Evolutionary conservation across 2,797 vertebrate species (phyloP).

Genomic region (Sarcoramphus papa): DNA sequence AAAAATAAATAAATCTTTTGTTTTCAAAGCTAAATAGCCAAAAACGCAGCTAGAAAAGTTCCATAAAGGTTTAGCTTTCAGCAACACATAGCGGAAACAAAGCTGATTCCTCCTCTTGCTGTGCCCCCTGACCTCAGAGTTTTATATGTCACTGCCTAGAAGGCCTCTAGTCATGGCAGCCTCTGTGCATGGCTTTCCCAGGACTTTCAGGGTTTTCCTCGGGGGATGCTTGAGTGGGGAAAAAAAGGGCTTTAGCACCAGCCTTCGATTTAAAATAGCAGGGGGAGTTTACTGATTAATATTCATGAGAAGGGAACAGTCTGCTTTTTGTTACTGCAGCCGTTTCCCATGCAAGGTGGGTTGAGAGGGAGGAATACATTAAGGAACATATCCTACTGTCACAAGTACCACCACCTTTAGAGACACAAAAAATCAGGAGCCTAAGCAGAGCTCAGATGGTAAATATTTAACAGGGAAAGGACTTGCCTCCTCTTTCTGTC

Average conservation of each 20-base stretch:
- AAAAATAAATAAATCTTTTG: constrained; percentile 74
- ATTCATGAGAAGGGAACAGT: constrained; percentile 74
- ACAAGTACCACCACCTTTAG: constrained; percentile 55
- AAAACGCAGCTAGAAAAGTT: constrained; percentile 74
- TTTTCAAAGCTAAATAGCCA: constrained; percentile 77
- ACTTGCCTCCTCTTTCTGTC: constrained; percentile 32
- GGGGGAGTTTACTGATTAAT: constrained; percentile 73
- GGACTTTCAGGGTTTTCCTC: constrained; percentile 67
- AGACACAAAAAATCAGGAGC: constrained; percentile 43
- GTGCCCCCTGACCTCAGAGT: constrained; percentile 75
- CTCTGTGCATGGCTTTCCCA: constrained; percentile 69
- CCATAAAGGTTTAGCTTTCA: constrained; percentile 76
- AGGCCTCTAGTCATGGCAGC: constrained; percentile 61
- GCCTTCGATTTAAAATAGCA: constrained; percentile 67
- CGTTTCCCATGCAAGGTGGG: constrained; percentile 73
- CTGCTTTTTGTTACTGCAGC: constrained; percentile 61
- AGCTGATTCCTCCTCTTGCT: constrained; percentile 70
- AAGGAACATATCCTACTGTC: constrained; percentile 53
- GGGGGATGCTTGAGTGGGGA: constrained; percentile 45
- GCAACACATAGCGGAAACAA: constrained; percentile 71
- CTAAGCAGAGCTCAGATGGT: constrained; percentile 46
- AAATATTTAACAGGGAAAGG: constrained; percentile 67
- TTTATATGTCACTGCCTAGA: constrained; percentile 67
- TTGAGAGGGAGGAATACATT: constrained; percentile 74
- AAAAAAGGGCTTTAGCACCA: constrained; percentile 60